Evolutionary conservation across 2,797 vertebrate species (phyloP), one percentile per base, ranked within the genome.

Genomic region (Sorex maritimensis): DNA sequence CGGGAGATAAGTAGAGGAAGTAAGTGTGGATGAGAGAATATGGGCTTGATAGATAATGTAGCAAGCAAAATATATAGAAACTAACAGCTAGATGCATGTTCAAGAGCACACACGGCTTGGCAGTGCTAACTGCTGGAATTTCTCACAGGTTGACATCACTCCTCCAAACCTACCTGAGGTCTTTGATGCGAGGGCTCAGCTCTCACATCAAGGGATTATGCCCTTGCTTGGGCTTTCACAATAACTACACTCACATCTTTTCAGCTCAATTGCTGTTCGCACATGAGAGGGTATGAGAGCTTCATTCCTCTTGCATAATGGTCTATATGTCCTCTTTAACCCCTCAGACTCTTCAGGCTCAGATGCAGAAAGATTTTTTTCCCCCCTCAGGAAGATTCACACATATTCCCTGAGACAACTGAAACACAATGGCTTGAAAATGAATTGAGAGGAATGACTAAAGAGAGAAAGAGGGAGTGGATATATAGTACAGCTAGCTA

Each of bases 361-460:
- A 93, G 68, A 74, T 81, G 6, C 30, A 93, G 61, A 86, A 92
- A 24, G 15, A 46, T 88, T 86, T 89, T 74, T 95, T 91, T 87
- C 4, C 41, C 85, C 52, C 58, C 67, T 93, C 85, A 65, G 34
- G 65, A 72, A 88, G 78, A 93, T 72, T 86, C 58, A 86, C 86
- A 41, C 67, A 23, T 41, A 23, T 88, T 91, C 67, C 74, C 73
- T 75, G 46, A 65, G 15, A 44, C 21, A 72, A 75, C 11, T 81
- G 49, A 90, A 87, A 85, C 23, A 87, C 46, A 71, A 58, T 49
- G 28, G 0, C 5, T 88, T 92, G 30, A 74, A 73, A 67, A 84
- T 72, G 72, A 78, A 93, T 19, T 81, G 58, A 91, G 17, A 86
- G 21, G 7, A 82, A 93, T 93, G 15, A 12, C 63, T 58, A 87